Evolutionary conservation across 2,113 vertebrate genomes (phyloP), one percentile per base, ranked within the genome.

Genomic region (Perca fluviatilis): DNA sequence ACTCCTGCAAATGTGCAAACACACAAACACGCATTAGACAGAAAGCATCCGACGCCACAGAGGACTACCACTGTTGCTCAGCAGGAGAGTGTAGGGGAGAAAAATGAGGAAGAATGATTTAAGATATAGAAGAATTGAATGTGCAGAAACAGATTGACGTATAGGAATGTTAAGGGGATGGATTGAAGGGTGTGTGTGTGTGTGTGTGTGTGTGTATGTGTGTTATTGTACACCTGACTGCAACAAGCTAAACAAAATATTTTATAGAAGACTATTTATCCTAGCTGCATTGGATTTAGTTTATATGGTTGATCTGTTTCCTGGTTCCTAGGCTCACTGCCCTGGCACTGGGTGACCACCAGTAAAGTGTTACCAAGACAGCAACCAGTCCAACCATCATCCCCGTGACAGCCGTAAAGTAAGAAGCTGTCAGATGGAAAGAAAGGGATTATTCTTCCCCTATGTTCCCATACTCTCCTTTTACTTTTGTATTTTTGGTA

Each of bases 1-100:
- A 82, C 98, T 99, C 97, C 98, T 99, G 94, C 58, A 91, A 88
- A 88, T 0, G 43, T 27, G 71, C 33, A 63, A 33, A 81, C 57
- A 86, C 60, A 83, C 8, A 79, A 64, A 84, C 67, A 53, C 68
- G 36, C 64, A 18, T 86, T 78, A 87, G 36, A 79, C 15, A 71
- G 54, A 80, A 82, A 83, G 62, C 57, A 76, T 73, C 25, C 43
- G 65, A 60, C 23, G 49, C 69, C n/a, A 57, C 4, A 70, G 74
- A 84, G 88, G 77, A 92, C 91, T 88, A 92, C 46, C 46, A 36
- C 69, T 63, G 72, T 80, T 73, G 51, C 86, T 75, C 62, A 56
- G 88, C 88, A 67, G 73, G 62, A 83, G 72, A 73, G 23, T 12
- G 50, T 57, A 54, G 46, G 62, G 74, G 77, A 46, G 73, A 73